These are phyloP conservation scores for Mesocentrotus franciscanus DNA, from an alignment of 53 echinoderm and acorn worm genomes.

Conservation along the genomic window DNA sequence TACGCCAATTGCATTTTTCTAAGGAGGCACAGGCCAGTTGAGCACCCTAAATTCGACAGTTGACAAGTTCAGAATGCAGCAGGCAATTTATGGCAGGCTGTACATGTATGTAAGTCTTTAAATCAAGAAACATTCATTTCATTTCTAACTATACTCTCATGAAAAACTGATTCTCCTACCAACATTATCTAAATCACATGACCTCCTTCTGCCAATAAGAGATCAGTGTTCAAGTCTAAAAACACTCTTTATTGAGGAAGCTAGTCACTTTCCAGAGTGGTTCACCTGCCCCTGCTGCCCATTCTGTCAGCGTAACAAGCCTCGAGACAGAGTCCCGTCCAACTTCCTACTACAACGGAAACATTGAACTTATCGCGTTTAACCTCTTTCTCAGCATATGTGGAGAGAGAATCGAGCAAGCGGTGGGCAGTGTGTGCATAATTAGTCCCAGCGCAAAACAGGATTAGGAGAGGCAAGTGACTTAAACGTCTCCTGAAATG, in stretches of 20 bases:
- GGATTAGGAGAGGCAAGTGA: conserved; percentile 29
- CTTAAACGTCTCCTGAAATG: not conserved
- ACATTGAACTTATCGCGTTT: conserved; percentile 39
- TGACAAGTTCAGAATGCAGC: too few relatives aligned
- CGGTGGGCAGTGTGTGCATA: not conserved
- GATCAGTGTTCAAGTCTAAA: not conserved
- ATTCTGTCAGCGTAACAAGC: conserved; percentile 25
- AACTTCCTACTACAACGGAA: conserved; percentile 48
- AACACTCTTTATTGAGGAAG: not conserved
- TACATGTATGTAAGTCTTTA: not conserved
- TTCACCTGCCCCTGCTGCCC: not conserved
- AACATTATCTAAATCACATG: not conserved
- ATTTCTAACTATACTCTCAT: not conserved
- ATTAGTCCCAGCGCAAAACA: conserved; percentile 29
- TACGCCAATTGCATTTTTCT: too few relatives aligned
- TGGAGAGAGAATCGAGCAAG: not conserved
- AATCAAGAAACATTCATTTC: not conserved
- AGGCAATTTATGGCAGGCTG: too few relatives aligned
- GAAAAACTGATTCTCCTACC: not conserved
- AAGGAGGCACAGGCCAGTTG: too few relatives aligned
- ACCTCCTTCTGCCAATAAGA: not conserved
- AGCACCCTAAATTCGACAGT: too few relatives aligned
- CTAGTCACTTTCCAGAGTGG: not conserved
- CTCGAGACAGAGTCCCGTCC: conserved; percentile 26
- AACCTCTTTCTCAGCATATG: conserved; percentile 7